These are phyloP conservation scores for Himalopsyche phryganea DNA, from an alignment of 1,140 invertebrate species.

Conservation along the genomic window DNA sequence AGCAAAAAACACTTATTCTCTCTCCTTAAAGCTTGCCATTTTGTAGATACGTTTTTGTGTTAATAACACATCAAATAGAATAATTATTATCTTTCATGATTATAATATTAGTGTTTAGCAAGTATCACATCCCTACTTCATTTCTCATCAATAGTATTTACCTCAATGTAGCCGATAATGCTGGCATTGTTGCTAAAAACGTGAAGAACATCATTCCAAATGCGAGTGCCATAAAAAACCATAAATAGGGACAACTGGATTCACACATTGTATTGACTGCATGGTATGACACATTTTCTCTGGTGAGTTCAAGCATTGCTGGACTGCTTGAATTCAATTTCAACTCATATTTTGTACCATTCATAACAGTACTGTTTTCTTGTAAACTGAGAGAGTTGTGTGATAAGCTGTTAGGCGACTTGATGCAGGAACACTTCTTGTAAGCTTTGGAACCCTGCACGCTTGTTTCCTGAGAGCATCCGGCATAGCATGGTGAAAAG, in stretches of 20 bases:
- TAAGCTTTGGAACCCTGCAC: conserved; percentile 48
- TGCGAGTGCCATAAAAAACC: conserved; percentile 63
- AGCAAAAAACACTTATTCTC: too few species aligned
- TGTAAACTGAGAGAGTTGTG: neutral
- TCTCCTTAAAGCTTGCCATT: too few species aligned
- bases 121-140: too few species aligned
- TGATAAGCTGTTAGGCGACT: neutral
- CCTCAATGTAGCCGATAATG: conserved; percentile 72
- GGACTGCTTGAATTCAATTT: conserved; percentile 8
- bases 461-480: conserved; percentile 57
- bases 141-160: too few species aligned
- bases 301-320: conserved; percentile 13
- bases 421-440: conserved; percentile 55
- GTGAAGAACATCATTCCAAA: conserved; percentile 73
- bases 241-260: conserved; percentile 61
- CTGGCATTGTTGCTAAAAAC: conserved; percentile 74
- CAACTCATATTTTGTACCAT: conserved; percentile 1
- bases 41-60: too few species aligned
- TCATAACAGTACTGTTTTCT: neutral
- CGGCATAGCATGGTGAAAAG: conserved; percentile 81
- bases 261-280: conserved; percentile 63
- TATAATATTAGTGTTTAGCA: too few species aligned
- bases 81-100: too few species aligned
- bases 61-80: too few species aligned
- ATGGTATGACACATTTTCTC: conserved; percentile 45